Percentiles rank a stretch among this genome's conserved stretches.
These are phyloP conservation scores for Callimico goeldii DNA, from an alignment of 2,797 vertebrate genomes.

Conservation along the genomic window DNA sequence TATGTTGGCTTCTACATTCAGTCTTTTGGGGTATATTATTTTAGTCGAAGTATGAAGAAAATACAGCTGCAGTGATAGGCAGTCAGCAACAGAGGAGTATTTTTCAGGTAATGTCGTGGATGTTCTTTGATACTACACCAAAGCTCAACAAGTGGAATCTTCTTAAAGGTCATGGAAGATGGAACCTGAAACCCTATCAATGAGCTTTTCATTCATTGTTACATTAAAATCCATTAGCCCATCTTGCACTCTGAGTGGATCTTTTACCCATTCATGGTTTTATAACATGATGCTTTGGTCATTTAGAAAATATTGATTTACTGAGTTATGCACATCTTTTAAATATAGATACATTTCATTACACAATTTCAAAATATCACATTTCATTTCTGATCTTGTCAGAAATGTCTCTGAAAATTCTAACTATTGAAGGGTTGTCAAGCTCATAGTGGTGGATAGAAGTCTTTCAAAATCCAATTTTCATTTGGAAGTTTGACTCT, in stretches of 20 bases:
- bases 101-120: neutral
- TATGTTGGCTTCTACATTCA: neutral
- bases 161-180: neutral
- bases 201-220: neutral
- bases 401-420: neutral
- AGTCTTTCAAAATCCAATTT: neutral
- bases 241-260: neutral
- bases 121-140: neutral
- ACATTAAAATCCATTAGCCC: neutral
- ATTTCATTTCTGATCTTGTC: neutral
- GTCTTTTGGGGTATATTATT: neutral
- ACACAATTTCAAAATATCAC: neutral
- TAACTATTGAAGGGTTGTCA: constrained; percentile 8
- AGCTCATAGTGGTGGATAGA: neutral
- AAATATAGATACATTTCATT: neutral
- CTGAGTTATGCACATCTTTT: neutral
- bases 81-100: neutral
- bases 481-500: constrained; percentile 38
- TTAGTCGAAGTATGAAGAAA: neutral
- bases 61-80: neutral
- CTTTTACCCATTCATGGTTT: neutral
- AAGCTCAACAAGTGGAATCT: neutral
- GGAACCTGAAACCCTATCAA: neutral
- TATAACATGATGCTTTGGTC: neutral
- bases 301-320: neutral